These are phyloP conservation scores for Ptychochromis oligacanthus DNA, from an alignment of 2,113 vertebrate species.

Conservation along the genomic window DNA sequence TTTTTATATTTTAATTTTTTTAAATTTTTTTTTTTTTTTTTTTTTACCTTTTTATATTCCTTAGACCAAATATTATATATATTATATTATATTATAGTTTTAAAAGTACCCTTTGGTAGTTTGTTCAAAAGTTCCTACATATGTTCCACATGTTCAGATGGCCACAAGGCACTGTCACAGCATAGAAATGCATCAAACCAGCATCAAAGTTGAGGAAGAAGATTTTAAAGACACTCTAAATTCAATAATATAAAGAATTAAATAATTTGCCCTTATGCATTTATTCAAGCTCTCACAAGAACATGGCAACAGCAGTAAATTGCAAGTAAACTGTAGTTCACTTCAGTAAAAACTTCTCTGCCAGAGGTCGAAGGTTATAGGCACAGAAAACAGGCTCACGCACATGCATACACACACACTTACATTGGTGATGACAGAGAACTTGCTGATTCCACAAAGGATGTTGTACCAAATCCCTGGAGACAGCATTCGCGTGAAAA, in stretches of 20 bases:
- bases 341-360: background rate
- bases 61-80: too few species aligned
- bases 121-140: background rate
- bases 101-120: background rate
- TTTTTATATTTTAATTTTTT: too few species aligned
- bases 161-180: background rate
- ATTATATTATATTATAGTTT: too few species aligned
- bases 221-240: background rate
- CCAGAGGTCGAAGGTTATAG: background rate
- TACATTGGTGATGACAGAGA: slow-evolving; percentile 98
- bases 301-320: background rate
- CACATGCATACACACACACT: slow-evolving; percentile 75
- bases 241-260: background rate
- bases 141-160: background rate
- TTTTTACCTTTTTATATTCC: too few species aligned
- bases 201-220: background rate
- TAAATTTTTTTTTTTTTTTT: too few species aligned
- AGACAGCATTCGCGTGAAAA: slow-evolving; percentile 52
- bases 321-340: background rate
- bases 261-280: too few species aligned
- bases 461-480: slow-evolving; percentile 99
- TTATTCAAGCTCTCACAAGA: background rate
- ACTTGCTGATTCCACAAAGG: slow-evolving; percentile 94
- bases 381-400: background rate
- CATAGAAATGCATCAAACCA: background rate